Conservation (phyloP, 2,888 invertebrate genomes). For the Agonopterix subpropinquella region DNA sequence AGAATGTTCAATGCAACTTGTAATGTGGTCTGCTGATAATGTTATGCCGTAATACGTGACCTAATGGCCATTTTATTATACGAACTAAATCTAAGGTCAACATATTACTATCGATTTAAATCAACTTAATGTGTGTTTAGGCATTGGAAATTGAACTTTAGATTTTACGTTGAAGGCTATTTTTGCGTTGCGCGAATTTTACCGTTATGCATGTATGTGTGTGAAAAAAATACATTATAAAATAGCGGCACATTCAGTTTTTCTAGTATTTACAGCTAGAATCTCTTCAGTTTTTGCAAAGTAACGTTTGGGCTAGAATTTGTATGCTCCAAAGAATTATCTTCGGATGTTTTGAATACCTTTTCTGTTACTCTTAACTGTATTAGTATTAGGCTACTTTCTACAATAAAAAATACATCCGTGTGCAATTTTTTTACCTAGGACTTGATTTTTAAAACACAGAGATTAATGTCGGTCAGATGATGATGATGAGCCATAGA, state of each 20-base stretch:
- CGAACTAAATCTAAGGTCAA: not conserved
- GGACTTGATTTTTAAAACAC: no score
- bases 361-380: no score
- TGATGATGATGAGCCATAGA: no score
- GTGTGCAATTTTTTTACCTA: no score
- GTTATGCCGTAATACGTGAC: not conserved
- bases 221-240: conserved; percentile 38
- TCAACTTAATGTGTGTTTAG: not conserved
- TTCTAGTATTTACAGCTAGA: conserved; percentile 46
- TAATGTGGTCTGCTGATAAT: conserved; percentile 19
- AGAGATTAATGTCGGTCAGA: no score
- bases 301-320: conserved; percentile 17
- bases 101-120: not conserved
- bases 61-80: not conserved
- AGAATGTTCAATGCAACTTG: conserved; percentile 49
- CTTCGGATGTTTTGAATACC: no score
- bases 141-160: not conserved
- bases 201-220: conserved; percentile 41
- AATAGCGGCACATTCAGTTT: conserved; percentile 19
- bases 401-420: no score
- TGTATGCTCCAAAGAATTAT: not conserved
- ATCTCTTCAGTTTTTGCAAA: conserved; percentile 19
- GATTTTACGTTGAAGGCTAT: conserved; percentile 8
- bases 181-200: conserved; percentile 15
- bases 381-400: no score